Evolutionary conservation across 1,140 invertebrate species (phyloP), one percentile per base, ranked within the genome.

Genomic region (Drosophila ercepeae): DNA sequence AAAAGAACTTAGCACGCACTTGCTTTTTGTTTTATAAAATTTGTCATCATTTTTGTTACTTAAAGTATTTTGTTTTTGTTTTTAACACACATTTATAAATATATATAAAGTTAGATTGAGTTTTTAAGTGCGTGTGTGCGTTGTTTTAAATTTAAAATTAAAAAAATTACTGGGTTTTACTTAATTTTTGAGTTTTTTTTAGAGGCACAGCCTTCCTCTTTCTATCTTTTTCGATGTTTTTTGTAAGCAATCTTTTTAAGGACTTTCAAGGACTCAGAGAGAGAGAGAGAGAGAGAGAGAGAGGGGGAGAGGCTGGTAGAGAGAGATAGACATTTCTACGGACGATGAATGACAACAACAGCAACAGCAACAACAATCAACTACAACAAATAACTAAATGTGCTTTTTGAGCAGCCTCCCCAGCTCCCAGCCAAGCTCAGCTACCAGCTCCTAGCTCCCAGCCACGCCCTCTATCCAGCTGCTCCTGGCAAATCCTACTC

Each of bases 171-270:
- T 1, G 34, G 19, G 34, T 57, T 64, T 59, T 64, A 65, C 25
- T 53, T 73, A 45, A 19, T 51, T 32, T 71, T 44, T 46, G 41
- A 59, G 70, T 49, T 71, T 39, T 41, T 65, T 74, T 68, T 57
- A 39, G 82, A 82, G 82, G 82, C 82, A 81, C 82, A 88, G 82
- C 82, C 82, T 88, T 82, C 36, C 13, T n/a, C 23, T 6, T 46
- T 39, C 13, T 32, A 25, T 9, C 13, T 18, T n/a, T 32, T 48
- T 70, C 61, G 51, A 53, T 69, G 63, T 70, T 54, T 54, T 48
- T 34, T 34, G 11, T 39, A 32, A 9, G 9, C 29, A 32, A 27
- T 32, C 4, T 11, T n/a, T 32, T 11, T 32, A 9, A 32, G 29
- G 11, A 11, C 4, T 11, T 4, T 27, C 7, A 21, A 21, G 21